phyloP scores from a whole-genome alignment of 2,113 vertebrate species.

The Rhizomys pruinosus region DNA sequence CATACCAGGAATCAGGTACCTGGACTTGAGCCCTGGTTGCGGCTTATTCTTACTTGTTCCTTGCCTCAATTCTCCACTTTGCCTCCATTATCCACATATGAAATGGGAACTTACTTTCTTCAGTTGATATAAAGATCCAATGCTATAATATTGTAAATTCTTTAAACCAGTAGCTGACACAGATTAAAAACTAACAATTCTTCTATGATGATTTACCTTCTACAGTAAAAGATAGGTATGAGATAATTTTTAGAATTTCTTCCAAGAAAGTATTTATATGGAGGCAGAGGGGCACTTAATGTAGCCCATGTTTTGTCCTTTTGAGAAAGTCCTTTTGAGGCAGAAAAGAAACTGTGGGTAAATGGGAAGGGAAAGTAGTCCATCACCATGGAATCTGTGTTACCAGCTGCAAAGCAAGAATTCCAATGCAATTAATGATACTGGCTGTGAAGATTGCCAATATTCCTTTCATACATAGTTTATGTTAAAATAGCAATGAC shows the following conservation, averaged over 20 bases:
- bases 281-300: background rate
- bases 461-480: background rate
- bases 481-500: background rate
- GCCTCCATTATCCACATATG: background rate
- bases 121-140: background rate
- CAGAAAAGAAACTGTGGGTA: background rate
- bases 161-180: background rate
- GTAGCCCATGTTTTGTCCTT: background rate
- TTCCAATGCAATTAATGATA: background rate
- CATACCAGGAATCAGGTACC: background rate
- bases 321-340: background rate
- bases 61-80: background rate
- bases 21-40: background rate
- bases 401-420: background rate
- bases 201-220: background rate
- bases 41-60: background rate
- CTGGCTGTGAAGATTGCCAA: background rate
- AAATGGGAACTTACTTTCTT: background rate
- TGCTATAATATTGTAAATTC: background rate
- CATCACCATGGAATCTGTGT: background rate
- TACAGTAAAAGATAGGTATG: background rate
- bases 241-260: background rate
- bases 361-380: background rate
- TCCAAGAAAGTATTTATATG: background rate
- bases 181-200: background rate